Evolutionary conservation across 2,113 vertebrate species (phyloP), one percentile per base, ranked within the genome.

Genomic region (Leucopsar rothschildi): DNA sequence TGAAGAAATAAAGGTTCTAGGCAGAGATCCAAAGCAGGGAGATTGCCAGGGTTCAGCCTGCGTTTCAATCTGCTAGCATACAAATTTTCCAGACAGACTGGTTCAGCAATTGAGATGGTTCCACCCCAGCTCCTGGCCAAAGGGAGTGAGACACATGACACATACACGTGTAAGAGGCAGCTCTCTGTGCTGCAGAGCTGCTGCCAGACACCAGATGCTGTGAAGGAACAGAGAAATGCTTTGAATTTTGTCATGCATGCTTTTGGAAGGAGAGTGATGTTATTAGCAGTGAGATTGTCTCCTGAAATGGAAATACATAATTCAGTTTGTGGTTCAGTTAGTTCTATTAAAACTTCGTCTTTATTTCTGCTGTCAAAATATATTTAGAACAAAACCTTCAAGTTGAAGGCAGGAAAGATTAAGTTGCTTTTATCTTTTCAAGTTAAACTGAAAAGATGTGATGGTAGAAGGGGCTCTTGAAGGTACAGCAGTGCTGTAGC

Each of bases 261-360:
- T 90, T 93, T 90, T 78, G 85, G 79, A 95, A 88, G 64, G 56
- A 94, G 65, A 88, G 49, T 81, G 90, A 92, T 96, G 85, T 88
- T 94, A 90, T 93, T 97, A 95, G 72, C 79, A 84, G 56, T 6
- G 18, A 90, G 71, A 78, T 88, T 90, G 88, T 92, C 82, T 97
- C 82, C 82, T 95, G 88, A 90, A 96, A 94, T 95, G 92, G 90
- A 92, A 97, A 95, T 93, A 92, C 86, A 88, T 97, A 93, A 96
- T 96, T 95, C 93, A 94, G 90, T 97, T 96, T 96, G 93, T 93
- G 93, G 86, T 94, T 96, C 90, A 49, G 85, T 95, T 96, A 93
- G 88, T 95, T 90, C 93, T 95, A 72, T 93, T 94, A 95, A 97
- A 96, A 96, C 60, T 95, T 90, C 12, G 61, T 88, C 94, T 96